Conservation (phyloP, 53 echinoderm and acorn worm genomes). For the Antedon mediterranea region DNA sequence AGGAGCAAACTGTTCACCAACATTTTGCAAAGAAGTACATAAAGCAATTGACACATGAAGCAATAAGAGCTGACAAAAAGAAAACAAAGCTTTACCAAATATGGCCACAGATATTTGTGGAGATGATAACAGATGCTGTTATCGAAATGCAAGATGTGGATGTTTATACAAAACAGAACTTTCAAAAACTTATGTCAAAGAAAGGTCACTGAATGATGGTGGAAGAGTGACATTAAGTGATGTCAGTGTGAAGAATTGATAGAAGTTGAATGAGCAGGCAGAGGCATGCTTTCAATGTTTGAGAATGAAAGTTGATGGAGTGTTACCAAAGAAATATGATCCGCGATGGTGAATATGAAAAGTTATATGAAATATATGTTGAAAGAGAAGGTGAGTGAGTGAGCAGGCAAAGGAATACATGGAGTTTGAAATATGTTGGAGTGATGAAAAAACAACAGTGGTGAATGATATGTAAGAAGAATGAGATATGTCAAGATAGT, state of each 20-base stretch:
- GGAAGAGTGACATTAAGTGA: not conserved
- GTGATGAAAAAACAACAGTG: too few relatives aligned
- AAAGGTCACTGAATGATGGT: constrained; percentile 7
- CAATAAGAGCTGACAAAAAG: constrained; percentile 60
- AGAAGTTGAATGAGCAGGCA: too few relatives aligned
- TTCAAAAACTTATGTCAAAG: constrained; percentile 35
- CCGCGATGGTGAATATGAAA: too few relatives aligned
- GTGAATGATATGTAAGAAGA: too few relatives aligned
- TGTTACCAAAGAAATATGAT: too few relatives aligned
- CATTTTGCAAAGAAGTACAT: constrained; percentile 52
- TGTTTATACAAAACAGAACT: constrained; percentile 25
- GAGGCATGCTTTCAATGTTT: too few relatives aligned
- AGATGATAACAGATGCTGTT: constrained; percentile 53
- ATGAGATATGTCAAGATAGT: too few relatives aligned
- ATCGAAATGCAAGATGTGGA: constrained; percentile 59
- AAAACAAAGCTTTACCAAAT: constrained; percentile 44
- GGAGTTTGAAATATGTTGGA: too few relatives aligned
- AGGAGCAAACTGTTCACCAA: constrained; percentile 42
- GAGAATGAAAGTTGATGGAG: not conserved
- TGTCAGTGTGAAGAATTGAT: too few relatives aligned
- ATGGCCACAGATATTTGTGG: constrained; percentile 73
- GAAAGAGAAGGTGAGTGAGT: too few relatives aligned
- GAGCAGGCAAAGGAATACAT: too few relatives aligned
- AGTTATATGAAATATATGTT: too few relatives aligned
- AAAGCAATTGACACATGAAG: constrained; percentile 49